Conservation (phyloP, 2,888 invertebrate genomes). For the Boloria selene region DNA sequence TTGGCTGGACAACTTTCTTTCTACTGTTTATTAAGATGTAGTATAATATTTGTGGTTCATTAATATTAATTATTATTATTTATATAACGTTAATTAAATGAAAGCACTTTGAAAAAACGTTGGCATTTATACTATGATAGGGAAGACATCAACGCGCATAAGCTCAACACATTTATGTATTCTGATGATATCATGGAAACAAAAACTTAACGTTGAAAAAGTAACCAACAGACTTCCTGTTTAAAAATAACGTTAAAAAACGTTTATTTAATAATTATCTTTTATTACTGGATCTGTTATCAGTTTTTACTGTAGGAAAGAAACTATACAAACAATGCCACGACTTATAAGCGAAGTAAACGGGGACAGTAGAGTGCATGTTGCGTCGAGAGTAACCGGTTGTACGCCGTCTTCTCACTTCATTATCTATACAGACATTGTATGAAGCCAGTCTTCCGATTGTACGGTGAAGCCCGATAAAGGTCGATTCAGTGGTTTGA, state of each 20-base stretch:
- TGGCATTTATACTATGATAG: conserved; percentile 46
- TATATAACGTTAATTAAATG: background rate
- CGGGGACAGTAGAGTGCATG: conserved; percentile 62
- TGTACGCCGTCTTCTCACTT: conserved; percentile 41
- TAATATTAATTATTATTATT: conserved; percentile 5
- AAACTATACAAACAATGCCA: conserved; percentile 39
- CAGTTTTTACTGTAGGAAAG: conserved; percentile 33
- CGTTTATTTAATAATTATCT: background rate
- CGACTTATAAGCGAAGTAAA: conserved; percentile 55
- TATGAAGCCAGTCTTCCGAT: conserved; percentile 49
- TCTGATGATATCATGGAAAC: conserved; percentile 36
- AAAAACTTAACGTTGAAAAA: conserved; percentile 34
- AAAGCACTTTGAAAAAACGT: conserved; percentile 27
- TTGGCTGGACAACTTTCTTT: conserved; percentile 72
- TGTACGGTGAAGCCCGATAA: conserved; percentile 6
- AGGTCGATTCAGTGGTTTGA: background rate
- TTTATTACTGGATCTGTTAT: conserved; percentile 24
- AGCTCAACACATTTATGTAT: conserved; percentile 42
- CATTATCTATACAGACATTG: conserved; percentile 45
- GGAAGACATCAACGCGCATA: conserved; percentile 77
- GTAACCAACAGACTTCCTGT: conserved; percentile 32
- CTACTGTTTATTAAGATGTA: conserved; percentile 45
- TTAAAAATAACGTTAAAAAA: conserved; percentile 18
- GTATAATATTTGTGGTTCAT: conserved; percentile 1
- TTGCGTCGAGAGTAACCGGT: conserved; percentile 52